A percentile compares a stretch with the other conserved stretches of the same genome.
These are phyloP conservation scores for Labia minor DNA, from an alignment of 2,888 invertebrate genomes.

Conservation along the genomic window DNA sequence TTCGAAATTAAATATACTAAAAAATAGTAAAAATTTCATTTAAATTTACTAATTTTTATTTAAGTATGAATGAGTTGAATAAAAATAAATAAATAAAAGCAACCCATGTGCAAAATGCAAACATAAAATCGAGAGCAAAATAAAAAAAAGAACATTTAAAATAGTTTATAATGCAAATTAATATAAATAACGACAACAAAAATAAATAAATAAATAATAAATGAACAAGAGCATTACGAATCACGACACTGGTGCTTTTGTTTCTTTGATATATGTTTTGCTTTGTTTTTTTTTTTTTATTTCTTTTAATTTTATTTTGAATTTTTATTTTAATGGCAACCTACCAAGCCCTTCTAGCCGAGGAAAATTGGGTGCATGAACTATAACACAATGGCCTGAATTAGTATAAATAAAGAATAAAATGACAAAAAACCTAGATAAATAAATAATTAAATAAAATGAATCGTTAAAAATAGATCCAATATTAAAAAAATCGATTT, in stretches of 20 bases:
- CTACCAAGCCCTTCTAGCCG: conserved; percentile 50
- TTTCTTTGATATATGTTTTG: neutral
- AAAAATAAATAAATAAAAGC: neutral
- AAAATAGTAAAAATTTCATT: no score
- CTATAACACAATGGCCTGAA: conserved; percentile 34
- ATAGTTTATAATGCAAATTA: neutral
- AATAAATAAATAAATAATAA: conserved; percentile 19
- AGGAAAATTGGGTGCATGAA: conserved; percentile 51
- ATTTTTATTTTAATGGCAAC: conserved; percentile 31
- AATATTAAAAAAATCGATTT: no score
- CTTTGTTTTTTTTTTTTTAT: neutral
- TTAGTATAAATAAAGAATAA: conserved; percentile 14
- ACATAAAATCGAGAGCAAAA: neutral
- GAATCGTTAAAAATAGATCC: no score
- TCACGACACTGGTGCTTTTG: neutral
- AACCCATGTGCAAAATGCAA: neutral
- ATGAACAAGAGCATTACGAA: conserved; percentile 18
- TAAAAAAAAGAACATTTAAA: no score
- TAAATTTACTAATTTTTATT: no score
- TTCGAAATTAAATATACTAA: neutral
- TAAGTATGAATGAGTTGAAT: no score
- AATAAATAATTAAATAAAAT: no score
- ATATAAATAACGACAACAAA: conserved; percentile 5
- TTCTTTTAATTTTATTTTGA: neutral
- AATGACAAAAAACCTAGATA: conserved; percentile 3